Evolutionary conservation across 2,888 invertebrate species (phyloP).

Genomic region (Erebia ligea): DNA sequence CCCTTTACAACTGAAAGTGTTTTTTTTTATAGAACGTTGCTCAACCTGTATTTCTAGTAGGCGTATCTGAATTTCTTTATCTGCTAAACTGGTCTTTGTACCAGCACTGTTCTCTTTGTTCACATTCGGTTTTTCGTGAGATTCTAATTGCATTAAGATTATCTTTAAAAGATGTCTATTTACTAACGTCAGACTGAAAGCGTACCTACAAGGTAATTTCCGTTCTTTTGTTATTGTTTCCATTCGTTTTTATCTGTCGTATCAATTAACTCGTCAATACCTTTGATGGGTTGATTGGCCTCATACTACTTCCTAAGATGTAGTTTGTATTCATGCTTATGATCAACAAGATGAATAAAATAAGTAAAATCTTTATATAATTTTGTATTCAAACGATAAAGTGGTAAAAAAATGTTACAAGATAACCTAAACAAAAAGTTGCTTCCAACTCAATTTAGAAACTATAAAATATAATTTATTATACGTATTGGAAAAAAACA

Average conservation of each 20-base stretch:
- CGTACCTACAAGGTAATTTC: conserved; percentile 48
- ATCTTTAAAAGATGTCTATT: conserved; percentile 7
- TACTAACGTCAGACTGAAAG: conserved; percentile 20
- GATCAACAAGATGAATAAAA: conserved; percentile 25
- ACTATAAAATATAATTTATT: too few species aligned
- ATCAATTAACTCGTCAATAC: conserved; percentile 63
- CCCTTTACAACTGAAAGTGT: not conserved
- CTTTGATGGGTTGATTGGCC: conserved; percentile 72
- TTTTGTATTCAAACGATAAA: not conserved
- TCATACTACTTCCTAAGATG: conserved; percentile 73
- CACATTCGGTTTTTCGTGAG: conserved; percentile 4
- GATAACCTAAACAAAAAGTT: too few species aligned
- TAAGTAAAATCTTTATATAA: not conserved
- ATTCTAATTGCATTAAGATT: conserved; percentile 1
- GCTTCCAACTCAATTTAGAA: too few species aligned
- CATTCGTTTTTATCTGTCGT: conserved; percentile 49
- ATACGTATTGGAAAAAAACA: too few species aligned
- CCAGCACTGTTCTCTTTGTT: not conserved
- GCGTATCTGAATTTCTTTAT: not conserved
- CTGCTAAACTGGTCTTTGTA: not conserved
- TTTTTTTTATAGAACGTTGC: not conserved
- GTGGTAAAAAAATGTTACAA: too few species aligned
- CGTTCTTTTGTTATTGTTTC: conserved; percentile 58
- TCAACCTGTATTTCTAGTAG: not conserved
- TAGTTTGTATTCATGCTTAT: conserved; percentile 61